Evolutionary conservation across 2,113 vertebrate species (phyloP), one percentile per base, ranked within the genome.

Genomic region (Cnemophilus loriae): DNA sequence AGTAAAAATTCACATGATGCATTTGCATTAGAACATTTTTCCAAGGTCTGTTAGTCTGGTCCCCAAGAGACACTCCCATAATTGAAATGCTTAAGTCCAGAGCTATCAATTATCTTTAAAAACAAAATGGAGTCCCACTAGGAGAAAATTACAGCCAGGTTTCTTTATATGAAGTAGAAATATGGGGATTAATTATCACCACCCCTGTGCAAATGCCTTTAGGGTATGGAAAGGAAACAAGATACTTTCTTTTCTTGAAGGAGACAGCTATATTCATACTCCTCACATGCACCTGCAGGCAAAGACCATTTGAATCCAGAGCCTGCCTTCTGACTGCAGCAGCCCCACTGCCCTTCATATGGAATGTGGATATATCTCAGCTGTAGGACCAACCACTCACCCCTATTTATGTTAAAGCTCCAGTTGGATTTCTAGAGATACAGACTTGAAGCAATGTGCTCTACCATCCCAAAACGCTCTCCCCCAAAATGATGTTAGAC

Each of bases 31-130:
- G 68, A 95, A 93, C 11, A 3, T 92, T 94, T 92, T 97, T 97
- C 83, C 96, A 96, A 95, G 85, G 92, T 94, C 95, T 96, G 96
- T 86, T 96, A 96, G 84, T 77, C 95, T 90, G 71, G 87, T 96
- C 87, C 96, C 95, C 96, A 88, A 61, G 96, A 96, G 96, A 96
- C 90, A 49, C 46, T 95, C 52, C 75, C 80, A 75, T 96, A 97
- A 97, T 96, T 97, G 96, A 97, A 97, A 97, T 94, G 88, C 90
- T 90, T 94, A 96, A 96, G 92, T 97, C 93, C 93, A 94, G 92
- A 96, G 93, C 90, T 96, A 97, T 96, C 96, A 97, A 96, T 97
- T 97, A 96, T 95, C 92, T 96, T 97, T 97, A 97, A 96, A 96
- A 97, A 96, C 96, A 96, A 97, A 96, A 96, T 96, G 96, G 96